Conservation (phyloP, 2,888 invertebrate species). For the Lucinisca nassula region DNA sequence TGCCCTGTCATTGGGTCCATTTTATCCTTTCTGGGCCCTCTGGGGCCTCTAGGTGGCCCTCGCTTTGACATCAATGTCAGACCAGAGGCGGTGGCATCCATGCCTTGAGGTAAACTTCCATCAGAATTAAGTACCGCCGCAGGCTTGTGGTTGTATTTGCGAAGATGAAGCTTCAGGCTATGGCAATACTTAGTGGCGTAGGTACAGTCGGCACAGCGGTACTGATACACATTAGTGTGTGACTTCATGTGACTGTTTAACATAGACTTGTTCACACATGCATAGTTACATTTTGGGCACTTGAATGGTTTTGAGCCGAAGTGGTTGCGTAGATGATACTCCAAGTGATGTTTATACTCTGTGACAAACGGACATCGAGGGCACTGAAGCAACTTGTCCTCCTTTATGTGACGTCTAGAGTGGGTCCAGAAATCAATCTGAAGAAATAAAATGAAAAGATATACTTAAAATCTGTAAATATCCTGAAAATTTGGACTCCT, state of each 20-base stretch:
- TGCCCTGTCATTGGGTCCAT: conserved; percentile 65
- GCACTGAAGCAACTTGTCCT: conserved; percentile 96
- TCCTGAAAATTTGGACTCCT: too few relatives aligned
- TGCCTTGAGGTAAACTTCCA: conserved; percentile 86
- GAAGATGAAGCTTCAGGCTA: conserved; percentile 97
- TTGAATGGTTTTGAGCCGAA: conserved; percentile 98
- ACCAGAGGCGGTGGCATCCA: conserved; percentile 85
- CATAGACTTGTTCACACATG: conserved; percentile 93
- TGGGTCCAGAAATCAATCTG: conserved; percentile 97
- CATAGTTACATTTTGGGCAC: conserved; percentile 93
- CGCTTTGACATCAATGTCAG: conserved; percentile 84
- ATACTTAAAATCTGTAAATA: too few relatives aligned
- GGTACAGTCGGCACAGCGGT: conserved; percentile 96
- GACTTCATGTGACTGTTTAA: conserved; percentile 99
- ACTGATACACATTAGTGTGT: conserved; percentile 95
- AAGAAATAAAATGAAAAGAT: conserved; percentile 19
- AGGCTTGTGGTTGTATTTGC: conserved; percentile 97
- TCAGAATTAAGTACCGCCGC: conserved; percentile 92
- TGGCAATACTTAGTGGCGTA: conserved; percentile 99
- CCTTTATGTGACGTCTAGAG: conserved; percentile 95
- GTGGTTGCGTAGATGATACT: conserved; percentile 98
- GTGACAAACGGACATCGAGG: conserved; percentile 98
- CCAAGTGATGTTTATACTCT: conserved; percentile 99
- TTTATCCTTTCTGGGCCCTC: conserved; percentile 83
- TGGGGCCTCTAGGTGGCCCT: conserved; percentile 87